phyloP scores from a whole-genome alignment of 1,140 invertebrate genomes.

The Thaumatotibia leucotreta region DNA sequence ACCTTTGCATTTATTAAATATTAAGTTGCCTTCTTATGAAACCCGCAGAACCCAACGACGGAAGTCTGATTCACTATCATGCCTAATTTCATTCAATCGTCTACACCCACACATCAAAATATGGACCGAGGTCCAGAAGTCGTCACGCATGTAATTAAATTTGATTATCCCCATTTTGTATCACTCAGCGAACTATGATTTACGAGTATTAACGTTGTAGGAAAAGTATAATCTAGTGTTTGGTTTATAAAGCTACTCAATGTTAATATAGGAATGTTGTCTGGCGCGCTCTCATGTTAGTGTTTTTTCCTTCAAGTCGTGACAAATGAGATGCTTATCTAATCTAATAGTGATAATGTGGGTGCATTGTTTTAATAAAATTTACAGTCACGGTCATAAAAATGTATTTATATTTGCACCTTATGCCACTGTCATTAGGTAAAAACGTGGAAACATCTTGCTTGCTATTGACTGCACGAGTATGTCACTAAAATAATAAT shows the following conservation, averaged over 20 bases:
- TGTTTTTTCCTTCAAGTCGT: not conserved
- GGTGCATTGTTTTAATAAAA: not conserved
- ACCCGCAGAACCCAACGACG: not conserved
- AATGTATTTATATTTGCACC: not conserved
- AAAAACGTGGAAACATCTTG: not conserved
- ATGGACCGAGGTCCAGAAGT: not conserved
- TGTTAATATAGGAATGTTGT: not conserved
- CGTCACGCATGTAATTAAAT: not conserved
- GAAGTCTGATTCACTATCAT: not conserved
- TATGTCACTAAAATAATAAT: too few relatives aligned
- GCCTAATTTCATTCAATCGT: not conserved
- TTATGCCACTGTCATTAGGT: not conserved
- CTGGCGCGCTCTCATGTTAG: not conserved
- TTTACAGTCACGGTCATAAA: not conserved
- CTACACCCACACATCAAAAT: not conserved
- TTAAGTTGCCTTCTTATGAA: too few relatives aligned
- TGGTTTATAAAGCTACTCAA: not conserved
- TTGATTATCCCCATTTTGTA: conserved; percentile 4
- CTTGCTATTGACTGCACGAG: too few relatives aligned
- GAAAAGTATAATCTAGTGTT: conserved; percentile 6
- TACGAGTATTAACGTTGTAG: not conserved
- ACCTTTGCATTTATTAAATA: too few relatives aligned
- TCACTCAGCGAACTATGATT: conserved; percentile 3
- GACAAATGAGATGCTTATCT: not conserved
- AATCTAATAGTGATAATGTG: not conserved